Base-by-base conservation (phyloP, 1,140 invertebrate species). In the Elymnias hypermnestra region DNA sequence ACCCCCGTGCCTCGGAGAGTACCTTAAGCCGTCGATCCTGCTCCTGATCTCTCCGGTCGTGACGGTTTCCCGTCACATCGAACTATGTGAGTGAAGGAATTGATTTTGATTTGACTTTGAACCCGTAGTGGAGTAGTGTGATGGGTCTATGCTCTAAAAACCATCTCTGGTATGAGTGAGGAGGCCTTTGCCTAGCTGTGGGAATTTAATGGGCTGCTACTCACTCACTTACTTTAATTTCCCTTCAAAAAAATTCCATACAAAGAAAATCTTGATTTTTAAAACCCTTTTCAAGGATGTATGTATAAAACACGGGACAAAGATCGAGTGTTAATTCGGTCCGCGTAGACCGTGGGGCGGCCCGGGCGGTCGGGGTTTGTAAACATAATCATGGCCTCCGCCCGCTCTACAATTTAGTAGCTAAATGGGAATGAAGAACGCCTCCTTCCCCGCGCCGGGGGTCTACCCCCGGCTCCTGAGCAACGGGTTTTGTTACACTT, bases 311-410 rank as follows among this genome's bases (percentile, higher is more conserved):
- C 44, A 26, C 44, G 58, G 71, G 63, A 79, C 72, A 72, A 76
- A 74, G 69, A 72, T 76, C 69, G 69, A 73, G 71, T 72, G 73
- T 76, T 77, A 79, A 75, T 73, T 77, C 69, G 67, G 61, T 55
- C 57, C 62, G 63, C 61, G 65, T 64, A 71, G 62, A 63, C 53
- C 63, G 52, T 53, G 57, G 70, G 63, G 57, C 58, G 62, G 54
- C 58, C 59, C 52, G 64, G 60, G 55, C 47, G 64, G 63, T 52
- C 64, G 67, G 68, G 70, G 68, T 71, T 74, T 73, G 73, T 83
- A 83, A 79, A 83, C 75, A 82, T 77, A 73, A 77, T 82, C 73
- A 72, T 79, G 75, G 73, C 64, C 69, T 67, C 69, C 70, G 63
- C 71, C 68, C 77, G 65, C 69, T 66, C 59, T 78, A 81, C 72